phyloP scores from a whole-genome alignment of 2,888 invertebrate species.

The Drosophila phalerata region DNA sequence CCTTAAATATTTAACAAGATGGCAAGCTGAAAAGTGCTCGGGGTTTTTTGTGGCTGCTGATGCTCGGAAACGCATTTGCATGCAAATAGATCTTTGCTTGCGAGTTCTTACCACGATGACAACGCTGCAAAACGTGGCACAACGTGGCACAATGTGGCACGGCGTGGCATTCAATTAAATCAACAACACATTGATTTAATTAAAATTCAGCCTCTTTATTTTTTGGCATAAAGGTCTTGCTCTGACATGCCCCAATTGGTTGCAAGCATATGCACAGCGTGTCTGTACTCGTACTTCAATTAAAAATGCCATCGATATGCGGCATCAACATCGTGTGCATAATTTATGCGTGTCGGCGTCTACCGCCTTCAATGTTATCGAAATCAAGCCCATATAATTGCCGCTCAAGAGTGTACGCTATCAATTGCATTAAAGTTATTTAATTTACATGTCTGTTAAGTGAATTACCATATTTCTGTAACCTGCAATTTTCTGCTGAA shows the following conservation, averaged over 20 bases:
- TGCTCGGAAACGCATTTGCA: constrained; percentile 49
- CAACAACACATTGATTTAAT: constrained; percentile 73
- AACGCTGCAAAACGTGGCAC: constrained; percentile 7
- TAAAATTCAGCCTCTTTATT: constrained; percentile 51
- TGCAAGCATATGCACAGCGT: constrained; percentile 6
- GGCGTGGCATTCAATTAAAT: constrained; percentile 64
- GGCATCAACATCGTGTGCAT: constrained; percentile 50
- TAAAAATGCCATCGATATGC: constrained; percentile 74
- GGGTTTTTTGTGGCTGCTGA: constrained; percentile 11
- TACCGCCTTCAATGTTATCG: constrained; percentile 6
- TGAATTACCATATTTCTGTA: background rate
- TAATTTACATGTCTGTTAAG: background rate
- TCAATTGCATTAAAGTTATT: constrained; percentile 21
- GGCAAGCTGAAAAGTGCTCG: constrained; percentile 30
- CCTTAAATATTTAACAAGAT: constrained; percentile 44
- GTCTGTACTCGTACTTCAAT: constrained; percentile 54
- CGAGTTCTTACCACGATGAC: constrained; percentile 24
- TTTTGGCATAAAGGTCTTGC: constrained; percentile 26
- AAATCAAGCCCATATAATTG: constrained; percentile 34
- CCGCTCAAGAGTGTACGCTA: background rate
- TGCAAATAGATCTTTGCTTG: constrained; percentile 51
- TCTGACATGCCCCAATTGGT: constrained; percentile 18
- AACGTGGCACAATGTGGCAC: background rate
- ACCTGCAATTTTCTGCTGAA: background rate
- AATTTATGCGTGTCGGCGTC: constrained; percentile 55